A percentile compares a stretch with the other conserved stretches of the same genome.
Conservation (phyloP, 2,888 invertebrate genomes). For the Syrista parreyssii region DNA sequence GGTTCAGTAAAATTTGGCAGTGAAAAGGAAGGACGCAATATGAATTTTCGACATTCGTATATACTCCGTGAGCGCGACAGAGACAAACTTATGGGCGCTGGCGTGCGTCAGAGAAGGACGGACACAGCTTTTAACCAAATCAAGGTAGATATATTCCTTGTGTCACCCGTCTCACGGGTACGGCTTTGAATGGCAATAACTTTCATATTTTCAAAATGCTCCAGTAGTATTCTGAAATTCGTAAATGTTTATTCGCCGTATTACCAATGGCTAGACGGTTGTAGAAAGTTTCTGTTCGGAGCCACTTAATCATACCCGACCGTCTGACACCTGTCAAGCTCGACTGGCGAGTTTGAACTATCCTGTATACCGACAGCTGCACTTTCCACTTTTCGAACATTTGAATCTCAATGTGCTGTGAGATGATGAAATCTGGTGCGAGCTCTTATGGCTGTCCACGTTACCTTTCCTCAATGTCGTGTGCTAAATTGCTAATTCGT, state of each 20-base stretch:
- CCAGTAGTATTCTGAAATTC: not conserved
- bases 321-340: not conserved
- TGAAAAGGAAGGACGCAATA: not conserved
- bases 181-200: not conserved
- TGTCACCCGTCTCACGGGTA: not conserved
- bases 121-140: not conserved
- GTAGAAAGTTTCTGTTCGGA: not conserved
- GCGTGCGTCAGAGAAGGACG: not conserved
- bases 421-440: slow-evolving; percentile 12
- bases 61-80: not conserved
- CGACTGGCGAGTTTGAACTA: not conserved
- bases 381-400: slow-evolving; percentile 12
- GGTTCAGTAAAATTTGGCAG: not conserved
- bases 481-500: slow-evolving; percentile 1
- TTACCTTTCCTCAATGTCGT: slow-evolving; percentile 7
- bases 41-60: not conserved
- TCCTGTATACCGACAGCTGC: slow-evolving; percentile 10
- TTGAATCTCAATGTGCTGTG: slow-evolving; percentile 16
- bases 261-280: not conserved
- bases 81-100: not conserved
- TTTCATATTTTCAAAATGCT: not conserved
- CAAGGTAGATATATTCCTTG: not conserved
- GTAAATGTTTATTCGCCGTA: not conserved
- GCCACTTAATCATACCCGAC: not conserved
- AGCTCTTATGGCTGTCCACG: slow-evolving; percentile 17